These are phyloP conservation scores for Brachionichthys hirsutus DNA, from an alignment of 2,113 vertebrate species.

Conservation along the genomic window DNA sequence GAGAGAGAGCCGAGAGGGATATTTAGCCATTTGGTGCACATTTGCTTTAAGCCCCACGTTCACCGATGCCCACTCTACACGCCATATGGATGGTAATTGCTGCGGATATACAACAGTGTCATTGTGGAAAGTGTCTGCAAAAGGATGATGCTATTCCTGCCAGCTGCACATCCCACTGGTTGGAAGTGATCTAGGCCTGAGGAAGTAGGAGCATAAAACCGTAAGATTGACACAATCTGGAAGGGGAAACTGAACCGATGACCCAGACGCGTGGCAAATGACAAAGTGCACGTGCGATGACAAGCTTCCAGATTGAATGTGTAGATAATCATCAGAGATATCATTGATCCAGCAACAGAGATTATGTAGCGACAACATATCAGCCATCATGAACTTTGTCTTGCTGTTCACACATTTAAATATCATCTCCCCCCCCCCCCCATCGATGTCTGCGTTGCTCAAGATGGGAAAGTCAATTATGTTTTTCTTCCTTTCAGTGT, in stretches of 20 bases:
- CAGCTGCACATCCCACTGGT: constrained; percentile 23
- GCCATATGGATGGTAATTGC: constrained; percentile 45
- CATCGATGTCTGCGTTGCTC: constrained; percentile 22
- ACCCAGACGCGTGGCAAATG: constrained; percentile 13
- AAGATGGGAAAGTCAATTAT: constrained; percentile 3
- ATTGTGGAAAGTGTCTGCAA: constrained; percentile 12
- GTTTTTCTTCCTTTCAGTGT: background rate
- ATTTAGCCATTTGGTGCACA: constrained; percentile 46
- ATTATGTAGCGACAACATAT: background rate
- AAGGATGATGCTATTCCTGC: constrained; percentile 8
- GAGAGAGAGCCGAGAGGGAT: constrained; percentile 30
- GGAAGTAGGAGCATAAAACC: constrained; percentile 1
- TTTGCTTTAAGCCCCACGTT: constrained; percentile 34
- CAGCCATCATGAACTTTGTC: background rate
- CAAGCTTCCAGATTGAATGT: constrained; percentile 18
- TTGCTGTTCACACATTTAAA: background rate
- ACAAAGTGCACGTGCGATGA: constrained; percentile 10
- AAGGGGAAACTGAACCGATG: background rate
- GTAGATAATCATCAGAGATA: constrained; percentile 26
- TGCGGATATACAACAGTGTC: constrained; percentile 4
- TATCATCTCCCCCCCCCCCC: constrained; percentile 33
- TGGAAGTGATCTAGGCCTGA: background rate
- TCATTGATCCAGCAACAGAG: constrained; percentile 13
- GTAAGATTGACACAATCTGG: constrained; percentile 14
- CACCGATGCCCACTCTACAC: constrained; percentile 10